These are phyloP conservation scores for Psammodynastes pulverulentus DNA, from an alignment of 2,113 vertebrate genomes.

Conservation along the genomic window DNA sequence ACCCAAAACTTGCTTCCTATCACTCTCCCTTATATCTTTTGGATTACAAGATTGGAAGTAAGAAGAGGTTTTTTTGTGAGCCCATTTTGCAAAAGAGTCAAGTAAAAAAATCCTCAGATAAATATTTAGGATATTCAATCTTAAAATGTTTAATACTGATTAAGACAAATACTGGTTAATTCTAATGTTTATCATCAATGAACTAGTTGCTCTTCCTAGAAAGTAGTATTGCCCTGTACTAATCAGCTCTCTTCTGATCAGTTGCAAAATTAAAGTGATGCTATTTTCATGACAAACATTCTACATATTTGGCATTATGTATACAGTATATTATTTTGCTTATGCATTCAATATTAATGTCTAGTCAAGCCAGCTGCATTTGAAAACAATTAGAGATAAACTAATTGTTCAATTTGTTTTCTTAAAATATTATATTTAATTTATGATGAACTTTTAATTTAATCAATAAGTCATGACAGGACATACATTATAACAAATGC, in stretches of 20 bases:
- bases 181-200: neutral
- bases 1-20: neutral
- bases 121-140: neutral
- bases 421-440: slow-evolving; percentile 35
- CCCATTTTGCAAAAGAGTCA: neutral
- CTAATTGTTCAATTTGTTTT: slow-evolving; percentile 30
- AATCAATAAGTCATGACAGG: slow-evolving; percentile 36
- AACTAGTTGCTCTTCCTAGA: neutral
- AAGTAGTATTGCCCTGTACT: neutral
- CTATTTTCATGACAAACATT: slow-evolving; percentile 17
- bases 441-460: slow-evolving; percentile 14
- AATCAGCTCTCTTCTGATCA: neutral
- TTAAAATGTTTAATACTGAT: neutral
- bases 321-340: slow-evolving; percentile 18
- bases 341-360: neutral
- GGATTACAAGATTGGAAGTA: neutral
- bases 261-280: neutral
- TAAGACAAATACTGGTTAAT: neutral
- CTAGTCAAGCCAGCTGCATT: slow-evolving; percentile 6
- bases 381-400: slow-evolving; percentile 26
- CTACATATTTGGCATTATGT: slow-evolving; percentile 3
- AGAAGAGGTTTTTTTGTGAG: neutral
- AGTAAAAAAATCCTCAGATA: neutral
- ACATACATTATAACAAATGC: slow-evolving; percentile 3
- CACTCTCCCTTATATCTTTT: neutral